Conservation (phyloP, 2,888 invertebrate genomes). For the Conops quadrifasciatus region DNA sequence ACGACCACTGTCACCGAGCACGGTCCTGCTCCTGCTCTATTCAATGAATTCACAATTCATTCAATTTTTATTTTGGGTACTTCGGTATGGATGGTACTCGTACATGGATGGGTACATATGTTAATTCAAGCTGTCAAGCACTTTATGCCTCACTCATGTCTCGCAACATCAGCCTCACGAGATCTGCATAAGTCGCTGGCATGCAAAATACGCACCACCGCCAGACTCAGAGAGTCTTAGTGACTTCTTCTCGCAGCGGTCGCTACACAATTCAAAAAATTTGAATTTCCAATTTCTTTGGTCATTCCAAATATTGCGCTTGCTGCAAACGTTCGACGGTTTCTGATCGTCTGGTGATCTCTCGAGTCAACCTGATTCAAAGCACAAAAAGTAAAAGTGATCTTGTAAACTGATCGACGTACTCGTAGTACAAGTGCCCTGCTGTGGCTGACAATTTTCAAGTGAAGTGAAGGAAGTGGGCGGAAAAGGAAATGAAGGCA, state of each 20-base stretch:
- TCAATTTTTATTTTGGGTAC: not conserved
- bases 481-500: not conserved
- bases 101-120: conserved; percentile 7
- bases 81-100: not conserved
- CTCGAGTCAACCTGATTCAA: not conserved
- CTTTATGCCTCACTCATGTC: conserved; percentile 30
- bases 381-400: conserved; percentile 7
- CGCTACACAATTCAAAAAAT: conserved; percentile 56
- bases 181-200: conserved; percentile 30
- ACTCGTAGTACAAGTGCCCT: not conserved
- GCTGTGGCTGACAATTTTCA: too few relatives aligned
- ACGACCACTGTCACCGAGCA: not conserved
- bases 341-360: conserved; percentile 22
- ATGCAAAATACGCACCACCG: conserved; percentile 19
- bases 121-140: conserved; percentile 23
- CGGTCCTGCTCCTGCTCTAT: not conserved
- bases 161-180: not conserved
- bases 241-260: not conserved
- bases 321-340: not conserved
- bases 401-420: not conserved
- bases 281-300: conserved; percentile 59
- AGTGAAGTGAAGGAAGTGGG: too few relatives aligned
- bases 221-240: too few relatives aligned
- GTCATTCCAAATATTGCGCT: conserved; percentile 17
- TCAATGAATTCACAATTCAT: conserved; percentile 3